Conservation (phyloP, 2,888 invertebrate genomes). For the Apamea anceps region DNA sequence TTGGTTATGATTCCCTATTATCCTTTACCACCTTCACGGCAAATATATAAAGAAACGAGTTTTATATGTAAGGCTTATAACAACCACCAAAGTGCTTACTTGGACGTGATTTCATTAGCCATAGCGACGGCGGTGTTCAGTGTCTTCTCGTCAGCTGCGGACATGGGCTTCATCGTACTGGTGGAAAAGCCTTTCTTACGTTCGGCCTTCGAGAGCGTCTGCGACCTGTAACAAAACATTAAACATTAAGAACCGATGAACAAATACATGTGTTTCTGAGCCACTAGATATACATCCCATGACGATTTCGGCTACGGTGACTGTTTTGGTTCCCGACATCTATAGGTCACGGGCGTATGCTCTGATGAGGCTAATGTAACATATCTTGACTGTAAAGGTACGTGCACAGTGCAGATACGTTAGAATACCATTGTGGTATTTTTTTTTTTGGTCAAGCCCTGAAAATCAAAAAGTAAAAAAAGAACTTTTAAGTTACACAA, state of each 20-base stretch:
- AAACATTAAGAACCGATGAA: neutral
- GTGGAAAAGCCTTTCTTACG: slow-evolving; percentile 81
- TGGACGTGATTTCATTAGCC: slow-evolving; percentile 96
- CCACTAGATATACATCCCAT: neutral
- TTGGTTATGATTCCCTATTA: neutral
- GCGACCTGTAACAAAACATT: slow-evolving; percentile 71
- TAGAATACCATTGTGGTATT: neutral
- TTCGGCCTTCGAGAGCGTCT: slow-evolving; percentile 79
- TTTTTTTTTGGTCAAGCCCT: no score
- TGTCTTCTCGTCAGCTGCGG: slow-evolving; percentile 97
- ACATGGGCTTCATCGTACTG: slow-evolving; percentile 95
- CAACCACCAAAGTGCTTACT: slow-evolving; percentile 80
- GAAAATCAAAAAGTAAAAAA: no score
- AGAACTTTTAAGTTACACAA: neutral
- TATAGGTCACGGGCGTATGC: neutral
- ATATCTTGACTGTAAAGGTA: neutral
- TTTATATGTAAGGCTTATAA: neutral
- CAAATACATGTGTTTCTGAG: neutral
- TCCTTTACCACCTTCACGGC: neutral
- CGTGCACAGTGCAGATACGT: neutral
- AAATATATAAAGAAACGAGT: neutral
- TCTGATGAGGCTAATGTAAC: neutral
- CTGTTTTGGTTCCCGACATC: neutral
- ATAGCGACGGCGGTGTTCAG: slow-evolving; percentile 97
- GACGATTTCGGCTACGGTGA: neutral